phyloP scores from a whole-genome alignment of 2,888 invertebrate genomes.

The Tetheella fluctuosa region DNA sequence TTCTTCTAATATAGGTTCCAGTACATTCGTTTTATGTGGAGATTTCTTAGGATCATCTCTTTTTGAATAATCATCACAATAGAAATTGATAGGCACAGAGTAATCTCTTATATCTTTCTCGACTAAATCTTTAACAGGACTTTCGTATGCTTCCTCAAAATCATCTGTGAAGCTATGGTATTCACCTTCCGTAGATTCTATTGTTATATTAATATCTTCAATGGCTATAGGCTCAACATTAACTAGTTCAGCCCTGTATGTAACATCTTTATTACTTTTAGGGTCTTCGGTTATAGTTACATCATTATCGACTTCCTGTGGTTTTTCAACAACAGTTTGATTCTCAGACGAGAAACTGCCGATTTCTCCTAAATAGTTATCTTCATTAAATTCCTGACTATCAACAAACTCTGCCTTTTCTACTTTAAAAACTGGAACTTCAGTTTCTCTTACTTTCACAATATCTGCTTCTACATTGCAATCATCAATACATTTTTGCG shows the following conservation, averaged over 20 bases:
- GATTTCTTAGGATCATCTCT: conserved; percentile 58
- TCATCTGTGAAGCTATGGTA: conserved; percentile 78
- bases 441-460: conserved; percentile 55
- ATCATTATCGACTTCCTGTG: conserved; percentile 21
- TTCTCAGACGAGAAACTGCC: conserved; percentile 64
- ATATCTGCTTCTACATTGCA: conserved; percentile 28
- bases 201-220: conserved; percentile 43
- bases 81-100: conserved; percentile 74
- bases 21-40: conserved; percentile 49
- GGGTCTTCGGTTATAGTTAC: conserved; percentile 14
- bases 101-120: conserved; percentile 80
- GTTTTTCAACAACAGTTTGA: conserved; percentile 59
- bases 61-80: conserved; percentile 68
- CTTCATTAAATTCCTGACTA: conserved; percentile 76
- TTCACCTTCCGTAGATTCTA: conserved; percentile 68
- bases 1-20: conserved; percentile 79
- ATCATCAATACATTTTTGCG: conserved; percentile 54
- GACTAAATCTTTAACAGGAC: conserved; percentile 75
- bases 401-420: conserved; percentile 66
- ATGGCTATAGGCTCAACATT: conserved; percentile 25
- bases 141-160: conserved; percentile 70
- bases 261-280: conserved; percentile 17
- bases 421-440: conserved; percentile 57
- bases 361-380: conserved; percentile 69
- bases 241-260: conserved; percentile 44